Evolutionary conservation across 1,140 invertebrate species (phyloP), one percentile per base, ranked within the genome.

Genomic region (Aphelenchoides besseyi): DNA sequence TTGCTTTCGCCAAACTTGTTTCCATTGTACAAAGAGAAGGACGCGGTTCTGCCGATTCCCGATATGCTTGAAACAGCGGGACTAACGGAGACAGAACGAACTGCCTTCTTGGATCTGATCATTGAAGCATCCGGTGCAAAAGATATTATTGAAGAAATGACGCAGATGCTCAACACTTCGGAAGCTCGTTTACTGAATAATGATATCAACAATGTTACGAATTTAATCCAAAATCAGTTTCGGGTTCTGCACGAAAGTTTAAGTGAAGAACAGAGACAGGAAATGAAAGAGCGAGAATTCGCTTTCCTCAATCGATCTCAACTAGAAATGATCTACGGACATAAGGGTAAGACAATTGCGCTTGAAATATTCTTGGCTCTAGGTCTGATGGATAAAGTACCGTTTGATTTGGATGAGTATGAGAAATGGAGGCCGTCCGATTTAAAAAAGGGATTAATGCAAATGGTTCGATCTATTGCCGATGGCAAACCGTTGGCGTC

Each of bases 241-340:
- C 55, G 18, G 55, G 5, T 8, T 8, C 5, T 59, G 5, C 5
- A 33, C 18, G 5, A 5, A 33, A 59, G 55, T 23, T 59, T 59
- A 23, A 59, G 18, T 23, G 55, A 59, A 5, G 55, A 59, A 33
- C 55, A 59, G 18, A 5, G 23, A 33, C 5, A 8, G 5, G 26
- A 59, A 5, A 59, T 59, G 55, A 5, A 59, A 18, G 5, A 5
- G 18, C 26, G 18, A 33, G 18, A 59, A 5, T 59, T 59, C 23
- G 55, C 55, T 33, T 59, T 59, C 55, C 18, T 59, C 5, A 59
- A 59, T 33, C 55, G 55, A 59, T 33, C 26, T 28, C 55, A 59
- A 33, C 32, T 59, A 5, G 55, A 59, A 33, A 59, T 29, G 55
- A 5, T 59, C 23, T 59, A 59, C 18, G 55, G 55, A 8, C 18